These are phyloP conservation scores for Campylorhamphus procurvoides DNA, from an alignment of 2,113 vertebrate species.

Conservation along the genomic window DNA sequence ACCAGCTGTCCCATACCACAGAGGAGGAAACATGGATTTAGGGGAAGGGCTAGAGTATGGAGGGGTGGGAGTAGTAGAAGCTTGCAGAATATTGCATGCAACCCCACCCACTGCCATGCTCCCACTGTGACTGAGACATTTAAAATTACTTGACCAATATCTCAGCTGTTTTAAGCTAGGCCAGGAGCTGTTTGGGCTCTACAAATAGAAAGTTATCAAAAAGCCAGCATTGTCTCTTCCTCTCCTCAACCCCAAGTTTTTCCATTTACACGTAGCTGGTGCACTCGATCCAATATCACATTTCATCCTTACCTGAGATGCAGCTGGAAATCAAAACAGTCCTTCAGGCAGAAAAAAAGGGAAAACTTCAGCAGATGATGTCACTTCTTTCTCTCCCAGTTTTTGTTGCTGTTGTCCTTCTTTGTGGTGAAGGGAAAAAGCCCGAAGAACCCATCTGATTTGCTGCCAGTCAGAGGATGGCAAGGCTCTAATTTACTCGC, in stretches of 20 bases:
- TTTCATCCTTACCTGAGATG: conserved; percentile 32
- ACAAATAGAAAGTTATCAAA: not conserved
- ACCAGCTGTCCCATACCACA: not conserved
- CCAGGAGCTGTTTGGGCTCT: not conserved
- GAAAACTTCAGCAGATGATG: not conserved
- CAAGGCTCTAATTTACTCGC: not conserved
- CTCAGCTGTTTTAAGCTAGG: not conserved
- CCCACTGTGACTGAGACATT: not conserved
- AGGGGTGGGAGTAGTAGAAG: not conserved
- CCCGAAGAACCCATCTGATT: not conserved
- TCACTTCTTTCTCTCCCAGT: not conserved
- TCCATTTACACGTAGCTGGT: not conserved
- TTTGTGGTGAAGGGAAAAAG: not conserved
- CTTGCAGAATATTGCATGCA: not conserved
- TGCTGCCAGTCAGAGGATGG: not conserved
- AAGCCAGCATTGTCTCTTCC: not conserved
- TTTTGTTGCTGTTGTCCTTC: not conserved
- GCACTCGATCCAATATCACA: not conserved
- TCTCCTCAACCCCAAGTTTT: not conserved
- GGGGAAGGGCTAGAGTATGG: not conserved
- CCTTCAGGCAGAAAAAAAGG: not conserved
- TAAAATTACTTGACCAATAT: not conserved
- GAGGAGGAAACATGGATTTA: not conserved
- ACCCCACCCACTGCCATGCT: not conserved
- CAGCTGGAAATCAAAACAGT: conserved; percentile 19